Evolutionary conservation across 2,113 vertebrate genomes (phyloP).

Genomic region (Greenwoodochromis staneri): DNA sequence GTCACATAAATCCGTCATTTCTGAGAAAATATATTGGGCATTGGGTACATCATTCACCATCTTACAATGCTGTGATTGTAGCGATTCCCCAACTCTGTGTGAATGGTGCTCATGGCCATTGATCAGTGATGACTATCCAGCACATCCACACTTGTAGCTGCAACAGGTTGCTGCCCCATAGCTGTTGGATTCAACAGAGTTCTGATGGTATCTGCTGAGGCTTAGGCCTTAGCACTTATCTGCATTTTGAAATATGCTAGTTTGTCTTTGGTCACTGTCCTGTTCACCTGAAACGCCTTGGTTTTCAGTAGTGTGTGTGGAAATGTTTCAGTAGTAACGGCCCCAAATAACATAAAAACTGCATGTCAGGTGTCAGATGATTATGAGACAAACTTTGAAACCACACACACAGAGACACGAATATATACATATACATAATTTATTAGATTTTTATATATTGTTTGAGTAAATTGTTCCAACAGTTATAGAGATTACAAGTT

Average conservation of each 20-base stretch:
- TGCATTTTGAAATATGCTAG: background rate
- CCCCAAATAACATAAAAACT: background rate
- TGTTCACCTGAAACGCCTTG: rapidly evolving
- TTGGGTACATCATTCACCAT: background rate
- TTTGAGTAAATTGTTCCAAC: background rate
- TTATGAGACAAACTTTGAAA: background rate
- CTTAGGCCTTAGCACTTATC: background rate
- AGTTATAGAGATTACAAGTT: background rate
- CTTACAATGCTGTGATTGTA: background rate
- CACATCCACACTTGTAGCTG: background rate
- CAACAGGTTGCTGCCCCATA: background rate
- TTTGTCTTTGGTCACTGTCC: background rate
- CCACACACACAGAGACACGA: rapidly evolving
- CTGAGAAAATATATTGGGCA: background rate
- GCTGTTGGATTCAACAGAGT: background rate
- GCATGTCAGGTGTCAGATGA: background rate
- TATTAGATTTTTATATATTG: background rate
- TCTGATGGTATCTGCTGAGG: background rate
- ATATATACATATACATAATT: background rate
- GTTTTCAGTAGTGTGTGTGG: background rate
- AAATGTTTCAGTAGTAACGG: rapidly evolving
- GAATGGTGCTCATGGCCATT: background rate
- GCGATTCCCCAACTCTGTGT: background rate
- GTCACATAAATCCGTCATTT: background rate
- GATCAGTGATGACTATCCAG: background rate